Base-by-base conservation (phyloP, 2,113 vertebrate genomes). In the Anhinga anhinga region DNA sequence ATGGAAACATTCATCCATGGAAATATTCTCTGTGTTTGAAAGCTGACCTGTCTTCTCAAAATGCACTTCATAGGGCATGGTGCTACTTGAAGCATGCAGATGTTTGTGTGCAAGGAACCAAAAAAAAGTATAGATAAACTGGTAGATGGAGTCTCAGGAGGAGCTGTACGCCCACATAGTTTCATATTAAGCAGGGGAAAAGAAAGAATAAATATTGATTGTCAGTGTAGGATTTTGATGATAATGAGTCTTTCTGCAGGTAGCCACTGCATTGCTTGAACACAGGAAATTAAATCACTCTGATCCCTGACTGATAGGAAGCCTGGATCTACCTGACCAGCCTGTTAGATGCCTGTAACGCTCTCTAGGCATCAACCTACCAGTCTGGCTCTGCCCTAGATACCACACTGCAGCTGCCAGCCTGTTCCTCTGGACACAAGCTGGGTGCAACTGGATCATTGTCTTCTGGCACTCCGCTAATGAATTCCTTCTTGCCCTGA, bases 31-130 rank as follows among this genome's bases (percentile, higher is more conserved):
- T 59, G 44, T 50, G n/a, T 85, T 79, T 27, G n/a, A 78, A 82
- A 81, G 47, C 32, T 74, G 72, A 58, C 38, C n/a, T 52, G 4
- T 44, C 16, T 72, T 34, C 65, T 66, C 40, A 44, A 49, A 87
- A 76, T 17, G 30, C 21, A 20, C 22, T 78, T 63, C 26, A 34
- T 0, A 49, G 49, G 18, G 30, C 44, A 45, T 0, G 0, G 38
- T 56, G 53, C 16, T 95, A 4, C 29, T 44, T 66, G 66, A 67
- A 86, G 34, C 15, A 61, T 23, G 11, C 21, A 52, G 44, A 87
- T 56, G 11, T n/a, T 85, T 0, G 0, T 17, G 27, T 53, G 26
- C 27, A 56, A 82, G 40, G 36, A 82, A 42, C 6, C 4, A 69
- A 70, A 3, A 45, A 45, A 61, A 91, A 76, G 5, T 34, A 16